Evolutionary conservation across 2,113 vertebrate genomes (phyloP).

Genomic region (Sinocyclocheilus anophthalmus): DNA sequence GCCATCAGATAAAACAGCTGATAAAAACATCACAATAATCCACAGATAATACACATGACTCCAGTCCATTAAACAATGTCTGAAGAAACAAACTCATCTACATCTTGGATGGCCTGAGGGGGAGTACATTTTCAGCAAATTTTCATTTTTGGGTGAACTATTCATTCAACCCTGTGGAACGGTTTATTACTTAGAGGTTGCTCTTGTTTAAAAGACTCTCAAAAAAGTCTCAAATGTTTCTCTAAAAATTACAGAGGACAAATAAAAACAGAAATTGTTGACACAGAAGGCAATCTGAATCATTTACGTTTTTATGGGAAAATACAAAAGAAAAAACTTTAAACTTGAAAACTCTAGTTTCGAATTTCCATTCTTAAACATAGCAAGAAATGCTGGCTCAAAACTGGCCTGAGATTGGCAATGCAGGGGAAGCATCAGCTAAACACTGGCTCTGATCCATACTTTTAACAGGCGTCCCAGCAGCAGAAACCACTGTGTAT

Average conservation of each 20-base stretch:
- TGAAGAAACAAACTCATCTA: too few species aligned
- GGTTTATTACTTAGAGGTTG: not conserved
- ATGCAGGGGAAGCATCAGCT: constrained; percentile 16
- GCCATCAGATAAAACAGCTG: too few species aligned
- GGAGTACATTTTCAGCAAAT: too few species aligned
- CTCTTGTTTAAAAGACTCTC: not conserved
- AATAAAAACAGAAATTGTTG: not conserved
- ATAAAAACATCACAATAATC: too few species aligned
- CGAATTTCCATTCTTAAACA: not conserved
- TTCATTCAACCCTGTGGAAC: not conserved
- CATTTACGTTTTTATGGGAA: too few species aligned
- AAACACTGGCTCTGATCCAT: constrained; percentile 39
- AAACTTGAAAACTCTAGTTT: not conserved
- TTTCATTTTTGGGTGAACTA: too few species aligned
- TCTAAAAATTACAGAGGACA: not conserved
- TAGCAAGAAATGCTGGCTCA: not conserved
- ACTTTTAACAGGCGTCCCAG: constrained; percentile 45
- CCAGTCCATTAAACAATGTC: too few species aligned
- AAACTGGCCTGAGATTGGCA: constrained; percentile 15
- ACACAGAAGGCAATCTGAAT: not conserved
- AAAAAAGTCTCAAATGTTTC: not conserved
- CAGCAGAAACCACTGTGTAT: constrained; percentile 48
- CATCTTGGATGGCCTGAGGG: too few species aligned
- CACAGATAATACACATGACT: too few species aligned
- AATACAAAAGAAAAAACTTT: not conserved